Base-by-base conservation (phyloP, 2,113 vertebrate species). In the Todiramphus saurophagus region DNA sequence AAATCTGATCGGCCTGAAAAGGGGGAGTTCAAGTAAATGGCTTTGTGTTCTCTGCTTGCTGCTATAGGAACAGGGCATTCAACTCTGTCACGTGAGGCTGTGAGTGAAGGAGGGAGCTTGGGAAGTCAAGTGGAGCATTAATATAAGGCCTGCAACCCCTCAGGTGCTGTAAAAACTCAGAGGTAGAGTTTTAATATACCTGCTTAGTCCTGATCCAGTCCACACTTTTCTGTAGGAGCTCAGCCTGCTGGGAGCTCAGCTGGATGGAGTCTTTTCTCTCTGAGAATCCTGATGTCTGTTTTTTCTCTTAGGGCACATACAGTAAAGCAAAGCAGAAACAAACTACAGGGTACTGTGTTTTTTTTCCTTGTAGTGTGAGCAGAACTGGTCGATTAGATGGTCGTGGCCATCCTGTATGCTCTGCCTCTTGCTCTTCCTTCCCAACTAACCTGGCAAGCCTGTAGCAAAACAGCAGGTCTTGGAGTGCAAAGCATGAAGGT, bases 1-100 rank as follows among this genome's bases (percentile, higher is more conserved):
- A 81, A 59, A 62, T n/a, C 50, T 90, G 83, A 67, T 50, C 51
- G 48, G 33, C 55, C 64, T 80, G 69, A 50, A 81, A 70, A 21
- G 35, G 14, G 16, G 24, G 30, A 72, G 46, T 28, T 84, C 25
- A 55, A 55, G 87, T 35, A 55, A 72, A 87, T 5, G 55, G 19
- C 56, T 78, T 85, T 43, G 56, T 63, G 79, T 41, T 33, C 13
- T 67, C 69, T 67, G 37, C 16, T 4, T 39, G 25, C 70, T 81
- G 59, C 68, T 37, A 0, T 37, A 51, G 85, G 66, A 79, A 53
- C 0, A 1, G 10, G 37, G 37, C 7, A 9, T 46, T 87, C 69
- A 59, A 3, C 28, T 68, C 4, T 0, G 9, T 70, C 51, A 4
- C 3, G 0, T 18, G 56, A 66, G 25, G 64, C 46, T 3, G 3